Conservation (phyloP, 2,888 invertebrate genomes). For the Lysandra coridon region DNA sequence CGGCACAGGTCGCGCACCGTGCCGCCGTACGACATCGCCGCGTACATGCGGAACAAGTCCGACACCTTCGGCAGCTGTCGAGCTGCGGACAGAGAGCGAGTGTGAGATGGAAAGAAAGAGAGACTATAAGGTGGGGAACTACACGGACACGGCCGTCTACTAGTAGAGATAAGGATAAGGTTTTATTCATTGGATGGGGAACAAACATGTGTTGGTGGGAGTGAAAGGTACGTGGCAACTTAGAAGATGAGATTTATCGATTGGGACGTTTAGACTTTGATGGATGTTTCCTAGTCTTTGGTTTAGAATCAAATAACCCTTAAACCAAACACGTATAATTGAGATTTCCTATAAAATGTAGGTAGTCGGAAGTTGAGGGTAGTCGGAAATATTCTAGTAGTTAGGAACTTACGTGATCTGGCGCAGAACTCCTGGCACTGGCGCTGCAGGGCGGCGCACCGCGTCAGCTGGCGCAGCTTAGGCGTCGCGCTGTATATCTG, state of each 20-base stretch:
- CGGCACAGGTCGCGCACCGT: slow-evolving; percentile 88
- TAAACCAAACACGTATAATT: too few species aligned
- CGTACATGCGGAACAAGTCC: slow-evolving; percentile 87
- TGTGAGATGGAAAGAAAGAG: neutral
- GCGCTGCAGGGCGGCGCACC: slow-evolving; percentile 83
- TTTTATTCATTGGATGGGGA: too few species aligned
- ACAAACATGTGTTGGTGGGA: too few species aligned
- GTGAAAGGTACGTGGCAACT: too few species aligned
- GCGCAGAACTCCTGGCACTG: slow-evolving; percentile 86
- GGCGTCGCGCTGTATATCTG: slow-evolving; percentile 86
- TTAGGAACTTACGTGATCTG: slow-evolving; percentile 80
- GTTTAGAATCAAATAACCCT: too few species aligned
- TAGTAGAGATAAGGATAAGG: too few species aligned
- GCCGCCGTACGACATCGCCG: slow-evolving; percentile 87
- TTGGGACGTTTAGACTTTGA: too few species aligned
- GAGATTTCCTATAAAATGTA: too few species aligned
- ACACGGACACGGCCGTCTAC: too few species aligned
- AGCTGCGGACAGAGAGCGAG: slow-evolving; percentile 58
- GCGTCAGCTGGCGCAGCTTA: slow-evolving; percentile 83
- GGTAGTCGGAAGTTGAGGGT: neutral
- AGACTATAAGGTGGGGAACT: too few species aligned
- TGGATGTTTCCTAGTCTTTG: too few species aligned
- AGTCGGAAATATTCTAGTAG: neutral
- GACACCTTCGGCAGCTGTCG: slow-evolving; percentile 84
- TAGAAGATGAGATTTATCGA: too few species aligned